Percentiles rank a stretch among this genome's conserved stretches.
These are phyloP conservation scores for Sylvia borin DNA, from an alignment of 2,797 vertebrate species.

Conservation along the genomic window DNA sequence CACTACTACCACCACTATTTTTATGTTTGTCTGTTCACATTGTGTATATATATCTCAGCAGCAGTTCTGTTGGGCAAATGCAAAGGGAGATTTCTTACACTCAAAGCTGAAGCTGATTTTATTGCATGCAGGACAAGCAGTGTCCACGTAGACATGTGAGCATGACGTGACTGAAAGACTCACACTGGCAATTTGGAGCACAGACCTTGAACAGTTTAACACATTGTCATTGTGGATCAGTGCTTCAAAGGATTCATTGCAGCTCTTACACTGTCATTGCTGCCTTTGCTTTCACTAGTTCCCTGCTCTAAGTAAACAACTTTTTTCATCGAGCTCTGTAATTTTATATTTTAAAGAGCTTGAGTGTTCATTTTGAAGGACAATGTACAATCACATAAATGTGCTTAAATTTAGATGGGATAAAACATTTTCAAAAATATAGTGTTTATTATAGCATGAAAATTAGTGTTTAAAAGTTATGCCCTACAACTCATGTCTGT, in stretches of 20 bases:
- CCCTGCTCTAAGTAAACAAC: not conserved
- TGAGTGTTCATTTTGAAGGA: not conserved
- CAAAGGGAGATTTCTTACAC: not conserved
- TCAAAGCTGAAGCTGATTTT: not conserved
- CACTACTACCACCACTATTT: not conserved
- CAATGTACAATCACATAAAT: not conserved
- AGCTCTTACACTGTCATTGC: not conserved
- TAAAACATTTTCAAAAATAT: not conserved
- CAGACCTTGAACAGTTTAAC: not conserved
- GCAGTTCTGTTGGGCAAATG: not conserved
- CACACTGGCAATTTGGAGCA: not conserved
- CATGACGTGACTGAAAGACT: not conserved
- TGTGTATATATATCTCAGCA: not conserved
- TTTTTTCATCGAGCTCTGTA: not conserved
- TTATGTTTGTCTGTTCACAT: not conserved
- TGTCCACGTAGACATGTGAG: not conserved
- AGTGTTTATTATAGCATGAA: not conserved
- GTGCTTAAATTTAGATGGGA: not conserved
- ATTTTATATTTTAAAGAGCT: not conserved
- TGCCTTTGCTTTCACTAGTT: not conserved
- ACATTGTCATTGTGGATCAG: not conserved
- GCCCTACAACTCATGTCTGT: not conserved
- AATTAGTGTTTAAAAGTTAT: not conserved
- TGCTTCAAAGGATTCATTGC: not conserved
- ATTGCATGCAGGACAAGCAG: not conserved